These are phyloP conservation scores for Monochamus alternatus DNA, from an alignment of 2,888 invertebrate genomes.

Conservation along the genomic window DNA sequence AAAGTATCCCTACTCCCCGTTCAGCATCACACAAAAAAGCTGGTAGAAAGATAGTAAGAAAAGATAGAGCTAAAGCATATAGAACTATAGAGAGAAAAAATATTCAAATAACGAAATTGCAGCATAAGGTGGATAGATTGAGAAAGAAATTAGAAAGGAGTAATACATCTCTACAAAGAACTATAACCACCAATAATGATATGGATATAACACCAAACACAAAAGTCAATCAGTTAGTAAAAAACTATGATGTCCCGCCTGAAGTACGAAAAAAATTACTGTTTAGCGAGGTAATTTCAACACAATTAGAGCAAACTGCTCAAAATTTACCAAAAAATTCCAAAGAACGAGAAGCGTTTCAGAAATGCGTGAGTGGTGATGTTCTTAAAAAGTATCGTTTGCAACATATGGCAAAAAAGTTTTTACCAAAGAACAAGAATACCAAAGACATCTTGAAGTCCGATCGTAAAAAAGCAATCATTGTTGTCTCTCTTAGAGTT, in stretches of 20 bases:
- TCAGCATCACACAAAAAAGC: conserved; percentile 5
- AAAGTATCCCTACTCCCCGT: neutral
- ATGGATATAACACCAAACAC: conserved; percentile 9
- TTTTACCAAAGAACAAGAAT: conserved; percentile 40
- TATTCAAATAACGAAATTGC: conserved; percentile 18
- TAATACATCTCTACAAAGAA: too few species aligned
- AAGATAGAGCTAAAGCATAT: conserved; percentile 35
- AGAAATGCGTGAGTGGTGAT: conserved; percentile 39
- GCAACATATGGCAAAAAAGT: conserved; percentile 28
- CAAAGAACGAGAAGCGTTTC: conserved; percentile 39
- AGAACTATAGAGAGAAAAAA: conserved; percentile 31
- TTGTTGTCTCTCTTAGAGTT: conserved; percentile 33
- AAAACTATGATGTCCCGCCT: conserved; percentile 30
- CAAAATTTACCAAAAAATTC: conserved; percentile 36
- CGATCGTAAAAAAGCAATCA: conserved; percentile 26
- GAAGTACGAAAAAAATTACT: conserved; percentile 32
- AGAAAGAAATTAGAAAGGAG: conserved; percentile 3
- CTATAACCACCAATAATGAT: neutral
- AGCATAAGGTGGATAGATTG: conserved; percentile 1
- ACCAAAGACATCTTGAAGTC: conserved; percentile 32
- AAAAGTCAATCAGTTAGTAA: conserved; percentile 32
- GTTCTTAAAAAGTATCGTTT: conserved; percentile 32
- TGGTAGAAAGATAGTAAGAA: conserved; percentile 23
- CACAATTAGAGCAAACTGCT: conserved; percentile 31
- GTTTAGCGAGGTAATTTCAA: conserved; percentile 35